These are phyloP conservation scores for Lampris megalopsis DNA, from an alignment of 2,113 vertebrate species.

Conservation along the genomic window DNA sequence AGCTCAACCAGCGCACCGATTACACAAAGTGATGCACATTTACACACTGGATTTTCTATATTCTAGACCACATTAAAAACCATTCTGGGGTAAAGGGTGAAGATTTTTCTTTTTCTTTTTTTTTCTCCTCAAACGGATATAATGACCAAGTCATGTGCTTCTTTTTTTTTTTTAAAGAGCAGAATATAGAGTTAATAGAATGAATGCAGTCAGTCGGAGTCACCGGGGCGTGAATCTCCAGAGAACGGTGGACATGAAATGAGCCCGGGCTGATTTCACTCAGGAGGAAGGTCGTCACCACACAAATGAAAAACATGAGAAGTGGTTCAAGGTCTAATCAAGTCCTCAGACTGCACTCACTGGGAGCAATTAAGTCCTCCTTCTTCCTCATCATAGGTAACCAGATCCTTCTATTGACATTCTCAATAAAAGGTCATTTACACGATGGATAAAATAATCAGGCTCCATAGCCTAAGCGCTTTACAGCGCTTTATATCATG, in stretches of 20 bases:
- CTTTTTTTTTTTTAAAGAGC: slow-evolving; percentile 53
- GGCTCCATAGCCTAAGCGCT: slow-evolving; percentile 57
- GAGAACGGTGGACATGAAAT: slow-evolving; percentile 71
- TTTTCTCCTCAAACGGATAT: slow-evolving; percentile 23
- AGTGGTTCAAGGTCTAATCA: slow-evolving; percentile 84
- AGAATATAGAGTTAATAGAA: slow-evolving; percentile 61
- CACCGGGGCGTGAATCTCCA: slow-evolving; percentile 76
- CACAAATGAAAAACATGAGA: slow-evolving; percentile 86
- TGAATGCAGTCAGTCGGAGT: slow-evolving; percentile 71
- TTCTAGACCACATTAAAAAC: background rate
- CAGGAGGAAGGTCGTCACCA: slow-evolving; percentile 81
- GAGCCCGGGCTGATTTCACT: slow-evolving; percentile 78
- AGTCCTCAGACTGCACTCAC: slow-evolving; percentile 81
- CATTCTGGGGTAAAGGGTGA: slow-evolving; percentile 30
- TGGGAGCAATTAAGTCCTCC: slow-evolving; percentile 83
- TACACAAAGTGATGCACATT: background rate
- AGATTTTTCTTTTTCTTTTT: background rate
- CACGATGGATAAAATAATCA: slow-evolving; percentile 79
- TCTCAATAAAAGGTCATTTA: slow-evolving; percentile 82
- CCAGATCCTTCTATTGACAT: slow-evolving; percentile 82
- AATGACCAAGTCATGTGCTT: slow-evolving; percentile 32
- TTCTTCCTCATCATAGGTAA: slow-evolving; percentile 80
- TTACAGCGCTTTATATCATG: slow-evolving; percentile 46
- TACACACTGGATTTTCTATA: background rate
- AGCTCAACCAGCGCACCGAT: too few relatives aligned